Conservation (phyloP, 1,140 invertebrate genomes). For the Drosophila biarmipes region DNA sequence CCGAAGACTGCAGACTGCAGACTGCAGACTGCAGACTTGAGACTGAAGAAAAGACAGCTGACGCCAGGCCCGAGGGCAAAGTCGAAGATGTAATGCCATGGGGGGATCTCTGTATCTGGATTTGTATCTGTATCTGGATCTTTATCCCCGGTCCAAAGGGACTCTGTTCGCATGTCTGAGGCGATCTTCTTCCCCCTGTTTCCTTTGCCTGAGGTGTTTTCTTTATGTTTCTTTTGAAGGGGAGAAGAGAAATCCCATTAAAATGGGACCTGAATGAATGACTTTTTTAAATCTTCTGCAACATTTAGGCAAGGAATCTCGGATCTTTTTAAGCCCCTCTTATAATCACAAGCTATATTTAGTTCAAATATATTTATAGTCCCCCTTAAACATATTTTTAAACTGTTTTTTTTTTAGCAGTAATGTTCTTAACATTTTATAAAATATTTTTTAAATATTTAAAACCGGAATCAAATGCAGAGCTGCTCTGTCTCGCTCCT, state of each 20-base stretch:
- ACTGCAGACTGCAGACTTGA: not conserved
- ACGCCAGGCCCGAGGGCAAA: conserved; percentile 38
- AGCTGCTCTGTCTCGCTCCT: not conserved
- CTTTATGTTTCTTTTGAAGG: not conserved
- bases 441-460: not conserved
- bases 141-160: not conserved
- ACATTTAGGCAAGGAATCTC: not conserved
- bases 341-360: too few species aligned
- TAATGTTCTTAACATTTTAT: too few species aligned
- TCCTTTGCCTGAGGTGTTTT: not conserved
- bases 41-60: conserved; percentile 4
- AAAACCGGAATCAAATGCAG: too few species aligned
- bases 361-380: too few species aligned
- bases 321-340: too few species aligned
- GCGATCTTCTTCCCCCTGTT: not conserved
- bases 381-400: too few species aligned
- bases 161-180: conserved; percentile 9
- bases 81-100: conserved; percentile 32
- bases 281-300: not conserved
- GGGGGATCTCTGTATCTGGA: conserved; percentile 5
- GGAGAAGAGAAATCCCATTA: not conserved
- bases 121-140: not conserved
- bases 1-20: not conserved
- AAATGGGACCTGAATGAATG: conserved; percentile 4
- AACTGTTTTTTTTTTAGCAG: too few species aligned